phyloP scores from a whole-genome alignment of 2,797 vertebrate species.

The Telmatherina bonti region DNA sequence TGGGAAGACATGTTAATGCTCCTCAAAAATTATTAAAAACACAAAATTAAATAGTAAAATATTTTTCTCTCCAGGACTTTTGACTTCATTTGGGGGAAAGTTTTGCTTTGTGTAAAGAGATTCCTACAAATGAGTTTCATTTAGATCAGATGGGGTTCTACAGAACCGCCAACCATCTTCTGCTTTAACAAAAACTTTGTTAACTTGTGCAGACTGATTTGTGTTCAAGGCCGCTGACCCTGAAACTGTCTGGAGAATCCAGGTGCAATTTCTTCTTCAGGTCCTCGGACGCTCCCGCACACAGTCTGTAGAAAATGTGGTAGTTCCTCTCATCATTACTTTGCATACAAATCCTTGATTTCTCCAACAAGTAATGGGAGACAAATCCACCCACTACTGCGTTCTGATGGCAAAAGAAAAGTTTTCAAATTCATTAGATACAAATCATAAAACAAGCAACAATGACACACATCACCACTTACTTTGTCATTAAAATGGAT shows the following conservation, averaged over 20 bases:
- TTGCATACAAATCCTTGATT: conserved; percentile 98
- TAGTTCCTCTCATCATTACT: conserved; percentile 98
- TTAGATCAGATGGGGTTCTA: conserved; percentile 65
- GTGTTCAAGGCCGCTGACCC: conserved; percentile 83
- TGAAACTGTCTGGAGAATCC: conserved; percentile 94
- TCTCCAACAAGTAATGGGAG: conserved; percentile 98
- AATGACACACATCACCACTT: neutral
- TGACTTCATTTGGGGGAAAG: conserved; percentile 22
- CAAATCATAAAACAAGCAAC: neutral
- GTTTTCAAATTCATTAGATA: neutral
- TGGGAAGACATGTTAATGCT: conserved; percentile 35
- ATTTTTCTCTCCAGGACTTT: conserved; percentile 23
- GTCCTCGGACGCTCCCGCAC: conserved; percentile 95
- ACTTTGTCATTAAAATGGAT: conserved; percentile 99
- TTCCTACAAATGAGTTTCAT: conserved; percentile 12
- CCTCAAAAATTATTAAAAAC: conserved; percentile 30
- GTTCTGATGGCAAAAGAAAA: conserved; percentile 79
- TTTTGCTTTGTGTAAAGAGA: conserved; percentile 2
- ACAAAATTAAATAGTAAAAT: conserved; percentile 35
- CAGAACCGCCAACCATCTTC: conserved; percentile 12
- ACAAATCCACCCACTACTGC: conserved; percentile 97
- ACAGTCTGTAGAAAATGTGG: conserved; percentile 98
- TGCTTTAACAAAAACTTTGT: neutral
- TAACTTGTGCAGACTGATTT: neutral
- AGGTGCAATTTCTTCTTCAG: conserved; percentile 93